A percentile compares a stretch with the other conserved stretches of the same genome.
These are phyloP conservation scores for Apotomis turbidana DNA, from an alignment of 2,888 invertebrate genomes.

Conservation along the genomic window DNA sequence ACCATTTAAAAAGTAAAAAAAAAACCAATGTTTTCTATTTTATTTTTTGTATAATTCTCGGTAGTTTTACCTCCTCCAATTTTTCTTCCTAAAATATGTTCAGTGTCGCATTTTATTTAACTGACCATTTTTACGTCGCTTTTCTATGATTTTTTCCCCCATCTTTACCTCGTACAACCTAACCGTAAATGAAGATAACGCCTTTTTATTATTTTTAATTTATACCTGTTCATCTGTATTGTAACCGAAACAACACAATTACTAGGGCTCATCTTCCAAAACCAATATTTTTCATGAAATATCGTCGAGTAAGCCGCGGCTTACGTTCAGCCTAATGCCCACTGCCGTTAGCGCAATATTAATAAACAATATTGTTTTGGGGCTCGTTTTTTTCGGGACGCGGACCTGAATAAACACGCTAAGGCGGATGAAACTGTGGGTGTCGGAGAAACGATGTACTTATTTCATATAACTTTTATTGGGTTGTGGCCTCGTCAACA, in stretches of 20 bases:
- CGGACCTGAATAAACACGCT: neutral
- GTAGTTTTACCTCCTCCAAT: no score
- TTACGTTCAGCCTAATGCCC: neutral
- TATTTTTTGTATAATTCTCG: no score
- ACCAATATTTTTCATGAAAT: slow-evolving; percentile 12
- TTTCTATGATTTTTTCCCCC: no score
- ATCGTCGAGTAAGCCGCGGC: neutral
- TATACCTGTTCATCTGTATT: neutral
- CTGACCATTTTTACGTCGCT: no score
- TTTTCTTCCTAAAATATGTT: no score
- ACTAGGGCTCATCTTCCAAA: neutral
- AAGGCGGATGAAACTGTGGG: neutral
- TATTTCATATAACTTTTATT: neutral
- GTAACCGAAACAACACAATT: slow-evolving; percentile 4
- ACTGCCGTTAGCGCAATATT: neutral
- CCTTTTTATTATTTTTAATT: neutral
- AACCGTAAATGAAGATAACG: no score
- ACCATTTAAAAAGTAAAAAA: no score
- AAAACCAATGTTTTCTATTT: no score
- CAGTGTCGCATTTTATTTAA: no score
- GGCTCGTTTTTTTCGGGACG: neutral
- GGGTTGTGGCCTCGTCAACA: no score
- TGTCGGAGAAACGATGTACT: neutral
- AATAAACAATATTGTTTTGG: slow-evolving; percentile 25
- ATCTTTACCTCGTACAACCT: no score